Evolutionary conservation across 2,797 vertebrate species (phyloP).

Genomic region (Pseudochirops cupreus): DNA sequence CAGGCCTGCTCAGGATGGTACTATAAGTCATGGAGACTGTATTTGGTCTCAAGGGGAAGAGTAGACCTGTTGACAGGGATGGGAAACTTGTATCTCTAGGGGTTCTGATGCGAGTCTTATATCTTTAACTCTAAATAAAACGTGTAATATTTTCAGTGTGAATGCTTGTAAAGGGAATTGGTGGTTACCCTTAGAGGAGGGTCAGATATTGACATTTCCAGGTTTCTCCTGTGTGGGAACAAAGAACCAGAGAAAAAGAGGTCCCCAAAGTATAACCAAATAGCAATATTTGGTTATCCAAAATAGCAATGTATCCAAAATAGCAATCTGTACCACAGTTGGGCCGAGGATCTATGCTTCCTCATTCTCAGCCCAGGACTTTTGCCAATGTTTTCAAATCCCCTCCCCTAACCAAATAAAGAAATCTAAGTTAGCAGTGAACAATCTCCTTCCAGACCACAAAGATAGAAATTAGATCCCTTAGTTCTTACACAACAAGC

Average conservation of each 20-base stretch:
- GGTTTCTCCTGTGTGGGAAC: neutral
- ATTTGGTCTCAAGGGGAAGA: neutral
- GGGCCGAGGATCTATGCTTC: constrained; percentile 42
- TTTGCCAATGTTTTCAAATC: constrained; percentile 56
- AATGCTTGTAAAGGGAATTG: neutral
- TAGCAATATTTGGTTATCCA: no score
- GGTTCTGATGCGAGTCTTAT: neutral
- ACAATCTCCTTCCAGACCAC: constrained; percentile 52
- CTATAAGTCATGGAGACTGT: neutral
- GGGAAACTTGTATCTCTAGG: neutral
- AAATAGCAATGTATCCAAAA: neutral
- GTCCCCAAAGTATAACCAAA: neutral
- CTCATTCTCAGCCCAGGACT: constrained; percentile 61
- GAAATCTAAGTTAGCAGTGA: constrained; percentile 59
- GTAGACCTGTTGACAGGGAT: neutral
- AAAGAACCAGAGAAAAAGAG: neutral
- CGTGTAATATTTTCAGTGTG: neutral
- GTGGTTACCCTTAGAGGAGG: neutral
- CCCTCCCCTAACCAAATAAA: constrained; percentile 32
- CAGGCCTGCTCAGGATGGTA: neutral
- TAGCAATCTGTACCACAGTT: neutral
- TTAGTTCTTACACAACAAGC: constrained; percentile 18
- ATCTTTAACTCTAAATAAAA: neutral
- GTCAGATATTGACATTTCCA: neutral
- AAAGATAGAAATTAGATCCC: constrained; percentile 56